Evolutionary conservation across 2,797 vertebrate species (phyloP), one percentile per base, ranked within the genome.

Genomic region (Knipowitschia caucasica): DNA sequence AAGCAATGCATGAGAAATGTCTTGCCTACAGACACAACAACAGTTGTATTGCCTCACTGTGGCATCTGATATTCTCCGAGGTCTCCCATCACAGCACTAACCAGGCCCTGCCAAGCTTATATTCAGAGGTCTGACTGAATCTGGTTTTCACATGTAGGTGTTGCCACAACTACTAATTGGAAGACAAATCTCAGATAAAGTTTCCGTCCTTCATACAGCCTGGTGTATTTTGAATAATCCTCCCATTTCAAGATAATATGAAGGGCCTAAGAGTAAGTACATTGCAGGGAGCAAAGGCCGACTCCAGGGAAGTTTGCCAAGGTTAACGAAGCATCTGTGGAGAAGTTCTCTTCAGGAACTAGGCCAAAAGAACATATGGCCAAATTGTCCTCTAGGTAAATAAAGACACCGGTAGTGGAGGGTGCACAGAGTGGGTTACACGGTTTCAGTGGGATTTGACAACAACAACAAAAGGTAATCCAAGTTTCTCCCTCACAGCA

Each of bases 251-350:
- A 15, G 40, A 50, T 10, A 2, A 42, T 26, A 29, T 47, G 7
- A 17, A 61, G 44, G 9, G 33, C 30, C 40, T 27, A 4, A 29
- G 12, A 65, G 50, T 31, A 67, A 60, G 57, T 55, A 53, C 45
- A 64, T 18, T 43, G 17, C 18, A 58, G 50, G 43, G 25, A 33
- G 53, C 55, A 55, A 42, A 25, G 61, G 50, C 53, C 50, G 59
- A 64, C 27, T 20, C n/a, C 9, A 20, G 23, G 51, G 59, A 7
- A 12, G 8, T 9, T 3, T 21, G 59, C 61, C 59, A 71, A 35
- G 39, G 38, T 47, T 73, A 24, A 58, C 33, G 36, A 50, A 52
- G 57, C 52, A 53, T 54, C 59, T 62, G 57, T 39, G 14, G 45
- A 33, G 35, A 50, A 59, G 51, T 66, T 56, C 39, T 40, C 47